Conservation (phyloP, 2,888 invertebrate genomes). For the Phalangium opilio region DNA sequence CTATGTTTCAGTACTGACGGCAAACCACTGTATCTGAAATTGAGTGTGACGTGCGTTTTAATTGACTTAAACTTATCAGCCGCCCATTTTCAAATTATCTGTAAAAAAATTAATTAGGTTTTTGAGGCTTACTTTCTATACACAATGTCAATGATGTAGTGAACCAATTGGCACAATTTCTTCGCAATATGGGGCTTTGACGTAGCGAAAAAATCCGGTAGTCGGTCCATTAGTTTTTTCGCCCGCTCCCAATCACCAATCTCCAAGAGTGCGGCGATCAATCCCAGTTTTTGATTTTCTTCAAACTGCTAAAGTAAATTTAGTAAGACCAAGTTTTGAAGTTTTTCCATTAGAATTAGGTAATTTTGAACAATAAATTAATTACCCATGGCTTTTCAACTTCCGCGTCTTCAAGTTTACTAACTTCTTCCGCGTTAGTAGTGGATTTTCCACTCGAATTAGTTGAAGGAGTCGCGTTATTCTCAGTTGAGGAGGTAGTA, state of each 20-base stretch:
- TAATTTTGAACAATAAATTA: not conserved
- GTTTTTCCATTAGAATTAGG: too few relatives aligned
- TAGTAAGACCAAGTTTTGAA: too few relatives aligned
- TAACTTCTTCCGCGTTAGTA: too few relatives aligned
- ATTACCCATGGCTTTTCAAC: not conserved
- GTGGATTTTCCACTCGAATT: too few relatives aligned
- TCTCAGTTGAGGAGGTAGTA: too few relatives aligned
- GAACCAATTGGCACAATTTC: slow-evolving; percentile 61
- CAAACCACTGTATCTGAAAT: slow-evolving; percentile 50
- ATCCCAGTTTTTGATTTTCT: slow-evolving; percentile 81
- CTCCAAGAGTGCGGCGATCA: slow-evolving; percentile 71
- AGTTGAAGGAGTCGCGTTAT: too few relatives aligned
- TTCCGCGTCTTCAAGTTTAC: not conserved
- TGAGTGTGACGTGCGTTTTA: too few relatives aligned
- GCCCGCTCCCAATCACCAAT: slow-evolving; percentile 86
- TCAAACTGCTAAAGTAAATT: not conserved
- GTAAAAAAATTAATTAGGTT: too few relatives aligned
- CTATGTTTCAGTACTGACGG: slow-evolving; percentile 35
- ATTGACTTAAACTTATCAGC: too few relatives aligned
- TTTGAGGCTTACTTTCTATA: slow-evolving; percentile 56
- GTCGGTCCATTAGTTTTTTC: slow-evolving; percentile 53
- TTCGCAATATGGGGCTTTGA: slow-evolving; percentile 60
- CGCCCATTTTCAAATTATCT: too few relatives aligned
- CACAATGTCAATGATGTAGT: slow-evolving; percentile 68
- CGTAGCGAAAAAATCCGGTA: slow-evolving; percentile 65